Evolutionary conservation across 2,888 invertebrate species (phyloP).

Genomic region (Orchesellides sinensis): DNA sequence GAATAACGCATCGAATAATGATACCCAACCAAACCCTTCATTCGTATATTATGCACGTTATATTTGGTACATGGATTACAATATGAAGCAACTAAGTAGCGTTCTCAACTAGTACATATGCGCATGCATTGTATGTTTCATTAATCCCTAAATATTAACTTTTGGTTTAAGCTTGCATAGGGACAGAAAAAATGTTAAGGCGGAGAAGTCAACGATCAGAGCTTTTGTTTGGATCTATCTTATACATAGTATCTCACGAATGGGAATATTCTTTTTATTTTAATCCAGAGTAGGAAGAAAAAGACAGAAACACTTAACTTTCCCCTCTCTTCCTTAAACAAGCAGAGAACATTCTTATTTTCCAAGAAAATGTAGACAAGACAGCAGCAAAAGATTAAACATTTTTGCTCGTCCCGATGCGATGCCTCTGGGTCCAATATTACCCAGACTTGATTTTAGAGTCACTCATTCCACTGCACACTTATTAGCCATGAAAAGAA

Average conservation of each 20-base stretch:
- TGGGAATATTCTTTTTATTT: conserved; percentile 21
- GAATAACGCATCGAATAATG: too few relatives aligned
- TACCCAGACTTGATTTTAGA: conserved; percentile 54
- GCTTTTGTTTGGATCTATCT: background rate
- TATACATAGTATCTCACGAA: conserved; percentile 13
- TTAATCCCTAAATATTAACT: conserved; percentile 74
- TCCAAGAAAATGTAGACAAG: conserved; percentile 15
- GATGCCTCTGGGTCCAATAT: conserved; percentile 66
- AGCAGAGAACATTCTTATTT: too few relatives aligned
- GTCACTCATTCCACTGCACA: conserved; percentile 15
- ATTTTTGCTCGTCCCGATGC: conserved; percentile 32
- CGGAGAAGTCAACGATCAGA: background rate
- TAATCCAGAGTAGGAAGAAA: too few relatives aligned
- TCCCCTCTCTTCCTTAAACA: background rate
- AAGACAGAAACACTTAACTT: conserved; percentile 6
- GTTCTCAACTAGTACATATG: too few relatives aligned
- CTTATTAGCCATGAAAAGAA: background rate
- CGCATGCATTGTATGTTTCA: conserved; percentile 68
- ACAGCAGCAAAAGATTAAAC: conserved; percentile 55
- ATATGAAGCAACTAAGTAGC: too few relatives aligned
- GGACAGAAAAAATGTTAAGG: conserved; percentile 23
- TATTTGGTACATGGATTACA: too few relatives aligned
- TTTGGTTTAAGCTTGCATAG: too few relatives aligned
- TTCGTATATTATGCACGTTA: too few relatives aligned
- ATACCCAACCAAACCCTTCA: too few relatives aligned